Conservation (phyloP, 2,113 vertebrate genomes). For the Tauraco erythrolophus region DNA sequence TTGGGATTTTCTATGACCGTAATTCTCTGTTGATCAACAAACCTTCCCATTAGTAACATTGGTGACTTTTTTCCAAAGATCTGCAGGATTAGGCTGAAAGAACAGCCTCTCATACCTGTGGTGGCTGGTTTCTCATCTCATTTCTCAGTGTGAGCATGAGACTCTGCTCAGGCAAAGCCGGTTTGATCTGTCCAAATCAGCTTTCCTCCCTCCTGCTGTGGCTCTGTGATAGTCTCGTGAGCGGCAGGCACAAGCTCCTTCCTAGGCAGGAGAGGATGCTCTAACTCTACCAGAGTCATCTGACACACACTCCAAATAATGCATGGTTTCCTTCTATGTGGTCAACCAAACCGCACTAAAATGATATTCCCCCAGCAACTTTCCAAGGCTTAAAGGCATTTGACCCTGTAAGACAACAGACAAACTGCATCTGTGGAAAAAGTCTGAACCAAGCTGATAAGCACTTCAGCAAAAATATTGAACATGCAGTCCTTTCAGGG, state of each 20-base stretch:
- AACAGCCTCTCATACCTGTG: background rate
- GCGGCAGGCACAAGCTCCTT: background rate
- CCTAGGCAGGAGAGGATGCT: background rate
- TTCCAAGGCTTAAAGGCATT: background rate
- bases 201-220: background rate
- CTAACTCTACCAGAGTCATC: background rate
- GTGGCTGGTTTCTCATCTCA: background rate
- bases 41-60: background rate
- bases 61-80: background rate
- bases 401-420: background rate
- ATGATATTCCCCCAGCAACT: background rate
- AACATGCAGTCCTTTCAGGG: background rate
- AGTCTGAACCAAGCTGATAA: background rate
- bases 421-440: background rate
- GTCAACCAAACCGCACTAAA: background rate
- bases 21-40: background rate
- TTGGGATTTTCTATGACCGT: background rate
- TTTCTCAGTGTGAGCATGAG: background rate
- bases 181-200: background rate
- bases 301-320: background rate
- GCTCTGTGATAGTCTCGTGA: background rate
- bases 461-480: background rate
- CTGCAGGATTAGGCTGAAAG: background rate
- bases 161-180: background rate
- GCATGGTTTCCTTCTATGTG: background rate